Conservation (phyloP, 2,113 vertebrate species). For the Cepphus grylle region DNA sequence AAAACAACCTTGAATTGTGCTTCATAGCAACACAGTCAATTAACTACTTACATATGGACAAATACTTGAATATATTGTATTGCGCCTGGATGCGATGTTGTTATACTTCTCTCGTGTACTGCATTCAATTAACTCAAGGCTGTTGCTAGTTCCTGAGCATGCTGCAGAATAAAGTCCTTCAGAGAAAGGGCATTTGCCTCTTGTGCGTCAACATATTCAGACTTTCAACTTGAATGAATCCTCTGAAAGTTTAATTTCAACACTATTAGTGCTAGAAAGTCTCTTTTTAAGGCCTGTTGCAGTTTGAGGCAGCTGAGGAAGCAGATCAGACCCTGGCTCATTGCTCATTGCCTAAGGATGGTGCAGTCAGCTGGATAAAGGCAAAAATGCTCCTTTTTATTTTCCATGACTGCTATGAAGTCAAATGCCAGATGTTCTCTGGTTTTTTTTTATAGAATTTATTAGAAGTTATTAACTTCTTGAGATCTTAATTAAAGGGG, state of each 20-base stretch:
- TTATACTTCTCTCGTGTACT: background rate
- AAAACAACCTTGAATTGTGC: constrained; percentile 44
- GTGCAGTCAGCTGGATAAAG: background rate
- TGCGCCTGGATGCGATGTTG: background rate
- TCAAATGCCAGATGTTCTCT: background rate
- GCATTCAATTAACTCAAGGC: constrained; percentile 53
- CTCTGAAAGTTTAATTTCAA: constrained; percentile 25
- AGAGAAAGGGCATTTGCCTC: constrained; percentile 10
- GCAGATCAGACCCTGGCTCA: background rate
- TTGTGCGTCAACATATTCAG: background rate
- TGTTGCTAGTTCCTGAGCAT: background rate
- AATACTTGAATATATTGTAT: constrained; percentile 38
- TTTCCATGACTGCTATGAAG: background rate
- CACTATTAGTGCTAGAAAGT: background rate
- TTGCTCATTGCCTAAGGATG: background rate
- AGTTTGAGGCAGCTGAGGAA: background rate
- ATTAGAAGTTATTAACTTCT: background rate
- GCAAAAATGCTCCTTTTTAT: background rate
- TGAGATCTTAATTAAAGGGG: background rate
- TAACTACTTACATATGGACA: constrained; percentile 20
- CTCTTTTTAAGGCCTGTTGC: background rate
- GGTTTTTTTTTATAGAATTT: background rate
- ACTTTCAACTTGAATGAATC: background rate
- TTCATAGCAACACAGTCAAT: constrained; percentile 33
- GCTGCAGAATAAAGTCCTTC: background rate